phyloP scores from a whole-genome alignment of 2,888 invertebrate species.

The Parochlus steinenii region DNA sequence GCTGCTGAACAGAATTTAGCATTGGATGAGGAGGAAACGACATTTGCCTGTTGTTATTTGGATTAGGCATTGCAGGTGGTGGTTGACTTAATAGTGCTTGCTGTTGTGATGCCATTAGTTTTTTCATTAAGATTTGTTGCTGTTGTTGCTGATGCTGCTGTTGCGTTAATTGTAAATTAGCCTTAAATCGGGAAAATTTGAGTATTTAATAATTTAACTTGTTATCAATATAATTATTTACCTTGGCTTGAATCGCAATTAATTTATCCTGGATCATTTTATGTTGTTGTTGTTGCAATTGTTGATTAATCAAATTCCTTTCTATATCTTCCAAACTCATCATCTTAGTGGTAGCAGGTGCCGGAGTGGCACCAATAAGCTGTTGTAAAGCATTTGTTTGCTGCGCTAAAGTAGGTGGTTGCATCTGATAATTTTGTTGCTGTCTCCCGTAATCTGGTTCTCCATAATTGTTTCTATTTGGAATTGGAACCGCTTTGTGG shows the following conservation, averaged over 20 bases:
- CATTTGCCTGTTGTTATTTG: neutral
- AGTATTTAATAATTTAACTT: too few species aligned
- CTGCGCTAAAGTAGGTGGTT: neutral
- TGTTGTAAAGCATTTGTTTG: conserved; percentile 15
- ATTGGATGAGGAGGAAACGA: conserved; percentile 14
- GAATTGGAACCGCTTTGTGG: conserved; percentile 11
- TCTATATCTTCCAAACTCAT: conserved; percentile 29
- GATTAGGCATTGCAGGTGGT: conserved; percentile 10
- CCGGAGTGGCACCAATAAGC: conserved; percentile 17
- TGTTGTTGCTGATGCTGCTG: conserved; percentile 18
- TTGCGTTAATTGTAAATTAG: conserved; percentile 13
- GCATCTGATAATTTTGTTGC: neutral
- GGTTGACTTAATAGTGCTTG: conserved; percentile 16
- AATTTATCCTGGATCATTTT: conserved; percentile 10
- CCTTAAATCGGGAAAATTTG: too few species aligned
- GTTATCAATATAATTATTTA: too few species aligned
- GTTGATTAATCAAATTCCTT: conserved; percentile 25
- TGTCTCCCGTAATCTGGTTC: conserved; percentile 3
- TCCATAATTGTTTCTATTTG: conserved; percentile 14
- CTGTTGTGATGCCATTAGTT: conserved; percentile 18
- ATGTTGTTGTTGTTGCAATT: conserved; percentile 23
- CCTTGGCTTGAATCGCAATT: conserved; percentile 8
- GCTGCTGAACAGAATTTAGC: conserved; percentile 15
- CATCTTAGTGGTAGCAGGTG: conserved; percentile 22
- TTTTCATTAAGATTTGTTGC: conserved; percentile 15